A percentile compares a stretch with the other conserved stretches of the same genome.
These are phyloP conservation scores for Rhinopomastus cyanomelas DNA, from an alignment of 2,113 vertebrate species.

Conservation along the genomic window DNA sequence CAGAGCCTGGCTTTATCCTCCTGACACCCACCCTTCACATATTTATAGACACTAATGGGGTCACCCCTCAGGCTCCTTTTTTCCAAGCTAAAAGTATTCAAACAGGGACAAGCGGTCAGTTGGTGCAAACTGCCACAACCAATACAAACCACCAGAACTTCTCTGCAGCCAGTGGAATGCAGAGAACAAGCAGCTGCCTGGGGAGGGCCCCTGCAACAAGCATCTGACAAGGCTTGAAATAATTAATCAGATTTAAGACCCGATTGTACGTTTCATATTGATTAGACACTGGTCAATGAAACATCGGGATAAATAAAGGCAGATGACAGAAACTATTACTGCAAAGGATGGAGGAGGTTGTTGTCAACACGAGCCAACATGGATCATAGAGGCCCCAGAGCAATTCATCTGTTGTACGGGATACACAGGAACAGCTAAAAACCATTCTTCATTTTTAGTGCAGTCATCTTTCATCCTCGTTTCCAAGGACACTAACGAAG, in stretches of 20 bases:
- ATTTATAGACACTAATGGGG: too few relatives aligned
- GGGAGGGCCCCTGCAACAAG: background rate
- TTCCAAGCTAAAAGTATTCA: too few relatives aligned
- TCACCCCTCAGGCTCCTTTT: too few relatives aligned
- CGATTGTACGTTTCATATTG: constrained; percentile 18
- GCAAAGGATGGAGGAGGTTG: background rate
- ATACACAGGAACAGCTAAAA: constrained; percentile 35
- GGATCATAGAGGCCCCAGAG: constrained; percentile 9
- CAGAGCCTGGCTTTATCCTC: too few relatives aligned
- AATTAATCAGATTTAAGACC: constrained; percentile 5
- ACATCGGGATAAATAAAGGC: background rate
- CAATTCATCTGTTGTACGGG: constrained; percentile 11
- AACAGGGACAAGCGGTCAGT: background rate
- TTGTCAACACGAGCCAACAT: background rate
- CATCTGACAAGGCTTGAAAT: background rate
- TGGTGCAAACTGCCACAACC: background rate
- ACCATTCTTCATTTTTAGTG: constrained; percentile 35
- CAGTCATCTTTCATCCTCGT: constrained; percentile 42
- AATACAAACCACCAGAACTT: background rate
- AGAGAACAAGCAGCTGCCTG: background rate
- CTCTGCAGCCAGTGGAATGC: background rate
- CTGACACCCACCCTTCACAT: too few relatives aligned
- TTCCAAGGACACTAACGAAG: constrained; percentile 47
- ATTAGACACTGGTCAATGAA: background rate
- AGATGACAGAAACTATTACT: constrained; percentile 36